Percentiles rank a stretch among this genome's conserved stretches.
phyloP scores from a whole-genome alignment of 2,797 vertebrate species.

The Nyctalus aviator region DNA sequence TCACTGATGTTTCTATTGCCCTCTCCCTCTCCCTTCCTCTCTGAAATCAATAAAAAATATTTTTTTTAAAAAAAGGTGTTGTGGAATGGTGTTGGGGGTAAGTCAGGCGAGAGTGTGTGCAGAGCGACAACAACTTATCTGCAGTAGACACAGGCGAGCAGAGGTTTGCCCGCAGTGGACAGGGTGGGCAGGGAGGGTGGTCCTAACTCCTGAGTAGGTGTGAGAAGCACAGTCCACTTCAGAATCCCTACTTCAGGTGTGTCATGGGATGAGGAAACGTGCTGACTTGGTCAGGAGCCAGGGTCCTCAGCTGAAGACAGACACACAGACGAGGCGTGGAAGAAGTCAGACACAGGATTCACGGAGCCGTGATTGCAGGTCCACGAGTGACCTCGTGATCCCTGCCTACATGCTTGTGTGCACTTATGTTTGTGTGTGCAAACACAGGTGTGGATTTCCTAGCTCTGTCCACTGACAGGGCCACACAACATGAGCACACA shows the following conservation, averaged over 20 bases:
- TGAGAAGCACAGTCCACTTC: not conserved
- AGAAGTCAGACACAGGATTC: not conserved
- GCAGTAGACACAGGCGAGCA: no score
- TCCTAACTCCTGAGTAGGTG: not conserved
- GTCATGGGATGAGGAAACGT: not conserved
- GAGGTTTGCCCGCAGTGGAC: not conserved
- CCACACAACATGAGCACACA: not conserved
- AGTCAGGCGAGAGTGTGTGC: not conserved
- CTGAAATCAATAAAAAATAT: no score
- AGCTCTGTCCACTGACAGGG: not conserved
- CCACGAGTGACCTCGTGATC: not conserved
- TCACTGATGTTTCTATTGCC: no score
- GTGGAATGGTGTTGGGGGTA: not conserved
- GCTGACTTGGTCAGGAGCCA: not conserved
- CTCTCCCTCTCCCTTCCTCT: no score
- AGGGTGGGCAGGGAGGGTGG: not conserved
- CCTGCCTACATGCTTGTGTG: not conserved
- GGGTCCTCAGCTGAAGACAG: not conserved
- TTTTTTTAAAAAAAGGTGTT: not conserved
- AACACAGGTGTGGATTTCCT: not conserved
- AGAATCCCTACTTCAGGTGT: not conserved
- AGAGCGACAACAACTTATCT: not conserved
- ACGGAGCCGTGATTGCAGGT: accelerated
- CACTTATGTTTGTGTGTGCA: not conserved
- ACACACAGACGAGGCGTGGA: not conserved